phyloP scores from a whole-genome alignment of 2,797 vertebrate genomes.

The Amblyopsis hoosieri region DNA sequence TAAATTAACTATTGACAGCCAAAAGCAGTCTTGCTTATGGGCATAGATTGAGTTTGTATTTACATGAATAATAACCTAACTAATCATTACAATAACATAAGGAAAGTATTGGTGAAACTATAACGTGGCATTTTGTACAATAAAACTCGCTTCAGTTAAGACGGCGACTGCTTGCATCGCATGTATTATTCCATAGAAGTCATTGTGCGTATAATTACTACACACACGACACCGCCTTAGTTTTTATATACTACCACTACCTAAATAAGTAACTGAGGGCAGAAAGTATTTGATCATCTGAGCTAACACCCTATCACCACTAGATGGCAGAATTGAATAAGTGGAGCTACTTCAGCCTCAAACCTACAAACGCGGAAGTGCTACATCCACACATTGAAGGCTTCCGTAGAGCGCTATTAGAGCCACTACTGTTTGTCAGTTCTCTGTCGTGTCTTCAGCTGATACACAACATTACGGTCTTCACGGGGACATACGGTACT shows the following conservation, averaged over 20 bases:
- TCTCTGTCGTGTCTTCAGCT: not conserved
- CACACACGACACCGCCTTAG: not conserved
- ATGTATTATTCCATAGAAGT: constrained; percentile 50
- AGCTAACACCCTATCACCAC: constrained; percentile 8
- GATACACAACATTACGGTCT: not conserved
- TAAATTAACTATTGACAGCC: too few relatives aligned
- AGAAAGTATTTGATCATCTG: not conserved
- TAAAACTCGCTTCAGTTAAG: constrained; percentile 22
- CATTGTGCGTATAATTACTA: too few relatives aligned
- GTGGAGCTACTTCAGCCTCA: too few relatives aligned
- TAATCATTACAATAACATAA: too few relatives aligned
- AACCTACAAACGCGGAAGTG: constrained; percentile 43
- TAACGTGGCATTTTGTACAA: constrained; percentile 28
- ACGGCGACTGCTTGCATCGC: constrained; percentile 45
- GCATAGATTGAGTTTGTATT: too few relatives aligned
- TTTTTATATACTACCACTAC: too few relatives aligned
- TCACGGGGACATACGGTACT: too few relatives aligned
- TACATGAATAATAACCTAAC: too few relatives aligned
- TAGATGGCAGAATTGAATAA: constrained; percentile 21
- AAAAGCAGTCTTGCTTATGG: not conserved
- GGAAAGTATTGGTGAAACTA: not conserved
- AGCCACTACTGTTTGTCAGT: constrained; percentile 30
- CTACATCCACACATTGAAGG: constrained; percentile 27
- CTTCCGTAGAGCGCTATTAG: constrained; percentile 49
- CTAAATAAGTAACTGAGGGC: too few relatives aligned